Evolutionary conservation across 2,797 vertebrate genomes (phyloP).

Genomic region (Acrocephalus scirpaceus): DNA sequence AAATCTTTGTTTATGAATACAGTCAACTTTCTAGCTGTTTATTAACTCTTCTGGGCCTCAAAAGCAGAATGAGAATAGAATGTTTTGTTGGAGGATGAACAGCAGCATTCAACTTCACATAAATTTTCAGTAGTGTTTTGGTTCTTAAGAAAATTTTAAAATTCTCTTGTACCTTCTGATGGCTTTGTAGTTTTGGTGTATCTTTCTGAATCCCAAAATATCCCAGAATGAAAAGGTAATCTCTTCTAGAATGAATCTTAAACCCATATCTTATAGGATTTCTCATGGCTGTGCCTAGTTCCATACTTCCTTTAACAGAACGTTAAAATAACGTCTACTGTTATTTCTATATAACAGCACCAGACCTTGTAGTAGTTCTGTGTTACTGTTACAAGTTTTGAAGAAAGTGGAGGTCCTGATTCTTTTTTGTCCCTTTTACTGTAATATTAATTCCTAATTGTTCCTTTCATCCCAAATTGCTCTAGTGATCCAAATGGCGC

Average conservation of each 20-base stretch:
- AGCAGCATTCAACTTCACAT: not conserved
- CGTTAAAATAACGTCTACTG: not conserved
- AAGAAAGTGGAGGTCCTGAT: not conserved
- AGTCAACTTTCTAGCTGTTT: not conserved
- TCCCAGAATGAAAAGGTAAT: not conserved
- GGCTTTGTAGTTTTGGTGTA: not conserved
- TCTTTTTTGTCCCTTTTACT: not conserved
- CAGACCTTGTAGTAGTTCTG: not conserved
- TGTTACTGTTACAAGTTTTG: not conserved
- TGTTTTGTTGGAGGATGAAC: not conserved
- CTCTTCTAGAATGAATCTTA: not conserved
- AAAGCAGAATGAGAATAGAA: not conserved
- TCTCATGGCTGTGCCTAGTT: not conserved
- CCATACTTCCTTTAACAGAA: not conserved
- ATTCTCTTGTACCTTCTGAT: not conserved
- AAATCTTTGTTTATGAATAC: not conserved
- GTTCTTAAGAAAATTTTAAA: not conserved
- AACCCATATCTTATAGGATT: fast-evolving
- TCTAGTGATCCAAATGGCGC: not conserved
- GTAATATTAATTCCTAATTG: not conserved
- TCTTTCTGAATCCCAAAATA: not conserved
- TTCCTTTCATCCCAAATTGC: not conserved
- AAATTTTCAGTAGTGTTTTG: not conserved
- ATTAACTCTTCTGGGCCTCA: not conserved
- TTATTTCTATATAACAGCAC: not conserved